A percentile compares a stretch with the other conserved stretches of the same genome.
phyloP scores from a whole-genome alignment of 2,888 invertebrate species.

The Sinelater perroti region DNA sequence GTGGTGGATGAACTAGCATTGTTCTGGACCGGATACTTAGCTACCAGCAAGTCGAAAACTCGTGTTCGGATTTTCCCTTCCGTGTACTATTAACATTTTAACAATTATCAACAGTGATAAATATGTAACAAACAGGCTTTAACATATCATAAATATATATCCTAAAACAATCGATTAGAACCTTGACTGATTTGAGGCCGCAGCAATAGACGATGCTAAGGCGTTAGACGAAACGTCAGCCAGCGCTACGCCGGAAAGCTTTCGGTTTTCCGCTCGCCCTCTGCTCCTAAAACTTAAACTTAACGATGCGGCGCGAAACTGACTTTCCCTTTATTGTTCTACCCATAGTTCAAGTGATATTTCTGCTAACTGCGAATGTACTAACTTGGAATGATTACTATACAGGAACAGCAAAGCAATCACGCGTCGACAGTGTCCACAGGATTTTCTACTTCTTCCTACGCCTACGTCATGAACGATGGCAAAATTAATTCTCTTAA shows the following conservation, averaged over 20 bases:
- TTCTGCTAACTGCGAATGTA: constrained; percentile 42
- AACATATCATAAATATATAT: constrained; percentile 52
- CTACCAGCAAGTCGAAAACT: constrained; percentile 25
- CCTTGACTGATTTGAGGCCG: constrained; percentile 37
- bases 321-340: constrained; percentile 30
- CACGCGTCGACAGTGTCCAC: constrained; percentile 21
- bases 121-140: constrained; percentile 59
- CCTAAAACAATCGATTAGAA: constrained; percentile 41
- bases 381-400: constrained; percentile 55
- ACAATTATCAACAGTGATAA: constrained; percentile 59
- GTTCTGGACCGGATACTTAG: no score
- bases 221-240: neutral
- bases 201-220: constrained; percentile 13
- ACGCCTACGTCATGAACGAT: no score
- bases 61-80: constrained; percentile 13
- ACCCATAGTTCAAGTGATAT: constrained; percentile 6
- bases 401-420: constrained; percentile 50
- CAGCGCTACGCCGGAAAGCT: neutral
- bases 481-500: constrained; percentile 34
- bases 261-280: no score
- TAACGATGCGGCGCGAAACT: no score
- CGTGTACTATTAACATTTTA: constrained; percentile 48
- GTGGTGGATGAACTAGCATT: no score
- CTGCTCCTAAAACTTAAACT: no score
- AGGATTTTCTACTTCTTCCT: no score